Evolutionary conservation across 2,888 invertebrate species (phyloP).

Genomic region (Athalia rosae): DNA sequence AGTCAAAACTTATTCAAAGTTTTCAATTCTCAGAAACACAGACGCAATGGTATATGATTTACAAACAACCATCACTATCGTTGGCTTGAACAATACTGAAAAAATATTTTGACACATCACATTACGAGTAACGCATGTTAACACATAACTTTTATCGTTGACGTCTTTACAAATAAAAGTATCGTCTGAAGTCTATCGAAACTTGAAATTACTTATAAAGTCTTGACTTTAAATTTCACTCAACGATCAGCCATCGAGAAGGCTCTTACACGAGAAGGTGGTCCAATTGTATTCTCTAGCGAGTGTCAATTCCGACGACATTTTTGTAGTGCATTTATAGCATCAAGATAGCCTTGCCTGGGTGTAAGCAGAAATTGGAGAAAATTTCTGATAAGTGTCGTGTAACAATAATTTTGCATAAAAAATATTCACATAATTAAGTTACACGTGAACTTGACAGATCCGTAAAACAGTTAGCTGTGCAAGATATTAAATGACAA

Average conservation of each 20-base stretch:
- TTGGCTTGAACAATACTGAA: not conserved
- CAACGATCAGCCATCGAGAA: not conserved
- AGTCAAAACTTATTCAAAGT: constrained; percentile 13
- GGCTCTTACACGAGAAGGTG: not conserved
- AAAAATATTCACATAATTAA: too few species aligned
- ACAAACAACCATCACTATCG: not conserved
- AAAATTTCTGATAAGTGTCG: too few species aligned
- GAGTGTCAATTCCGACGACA: not conserved
- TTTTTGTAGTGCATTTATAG: too few species aligned
- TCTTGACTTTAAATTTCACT: not conserved
- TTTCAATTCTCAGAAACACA: constrained; percentile 36
- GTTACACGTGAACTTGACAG: too few species aligned
- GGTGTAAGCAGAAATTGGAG: too few species aligned
- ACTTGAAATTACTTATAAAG: not conserved
- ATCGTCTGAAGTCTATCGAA: not conserved
- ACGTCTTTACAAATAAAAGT: not conserved
- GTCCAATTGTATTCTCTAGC: not conserved
- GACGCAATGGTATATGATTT: not conserved
- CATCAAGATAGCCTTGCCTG: too few species aligned
- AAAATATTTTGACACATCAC: too few species aligned
- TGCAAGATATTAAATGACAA: too few species aligned
- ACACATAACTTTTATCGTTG: not conserved
- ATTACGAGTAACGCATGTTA: too few species aligned
- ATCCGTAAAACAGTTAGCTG: too few species aligned
- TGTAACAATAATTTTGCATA: too few species aligned